phyloP scores from a whole-genome alignment of 2,888 invertebrate genomes.

The Sepioteuthis lessoniana region DNA sequence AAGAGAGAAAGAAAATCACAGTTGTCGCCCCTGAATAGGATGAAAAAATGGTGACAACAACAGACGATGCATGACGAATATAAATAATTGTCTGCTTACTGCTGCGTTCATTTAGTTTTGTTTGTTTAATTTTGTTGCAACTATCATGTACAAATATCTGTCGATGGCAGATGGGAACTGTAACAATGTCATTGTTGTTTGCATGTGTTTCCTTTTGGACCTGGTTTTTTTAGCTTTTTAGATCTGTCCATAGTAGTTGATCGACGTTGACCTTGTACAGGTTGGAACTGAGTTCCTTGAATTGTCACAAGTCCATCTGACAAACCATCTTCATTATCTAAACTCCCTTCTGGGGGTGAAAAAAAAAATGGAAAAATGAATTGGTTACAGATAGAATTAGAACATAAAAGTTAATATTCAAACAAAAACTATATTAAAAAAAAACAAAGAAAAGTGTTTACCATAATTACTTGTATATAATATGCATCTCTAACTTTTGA shows the following conservation, averaged over 20 bases:
- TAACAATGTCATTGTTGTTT: constrained; percentile 43
- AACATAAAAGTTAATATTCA: neutral
- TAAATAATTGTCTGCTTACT: neutral
- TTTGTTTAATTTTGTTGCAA: neutral
- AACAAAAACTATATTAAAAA: neutral
- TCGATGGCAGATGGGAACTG: neutral
- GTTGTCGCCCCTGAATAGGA: neutral
- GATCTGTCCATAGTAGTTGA: constrained; percentile 56
- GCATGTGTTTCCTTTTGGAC: neutral
- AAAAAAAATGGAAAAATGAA: neutral
- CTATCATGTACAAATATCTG: constrained; percentile 6
- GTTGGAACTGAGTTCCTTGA: constrained; percentile 59
- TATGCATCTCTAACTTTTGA: too few relatives aligned
- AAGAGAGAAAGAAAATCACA: neutral
- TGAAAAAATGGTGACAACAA: neutral
- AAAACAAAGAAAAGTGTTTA: too few relatives aligned
- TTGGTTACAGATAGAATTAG: neutral
- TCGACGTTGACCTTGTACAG: constrained; percentile 67
- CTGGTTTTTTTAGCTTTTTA: constrained; percentile 51
- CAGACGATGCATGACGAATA: neutral
- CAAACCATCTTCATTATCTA: constrained; percentile 56
- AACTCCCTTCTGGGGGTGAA: constrained; percentile 51
- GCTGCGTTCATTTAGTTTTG: neutral
- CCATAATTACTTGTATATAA: too few relatives aligned
- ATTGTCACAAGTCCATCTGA: constrained; percentile 57